phyloP scores from a whole-genome alignment of 2,113 vertebrate genomes.

The Carassius carassius region DNA sequence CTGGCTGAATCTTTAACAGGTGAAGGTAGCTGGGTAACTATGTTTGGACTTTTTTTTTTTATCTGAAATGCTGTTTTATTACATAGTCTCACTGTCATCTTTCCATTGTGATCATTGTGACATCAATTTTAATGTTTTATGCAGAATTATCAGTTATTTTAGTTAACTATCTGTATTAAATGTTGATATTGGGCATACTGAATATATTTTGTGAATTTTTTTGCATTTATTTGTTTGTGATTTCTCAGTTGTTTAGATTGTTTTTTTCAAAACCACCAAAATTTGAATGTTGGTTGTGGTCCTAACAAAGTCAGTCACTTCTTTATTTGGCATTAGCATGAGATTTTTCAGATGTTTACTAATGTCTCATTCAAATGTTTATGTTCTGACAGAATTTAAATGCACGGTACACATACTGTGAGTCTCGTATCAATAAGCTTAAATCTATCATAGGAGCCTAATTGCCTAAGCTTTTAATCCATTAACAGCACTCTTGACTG shows the following conservation, averaged over 20 bases:
- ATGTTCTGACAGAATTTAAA: slow-evolving; percentile 19
- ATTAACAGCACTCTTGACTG: slow-evolving; percentile 63
- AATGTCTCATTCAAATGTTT: neutral
- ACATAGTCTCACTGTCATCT: neutral
- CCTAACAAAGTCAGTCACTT: neutral
- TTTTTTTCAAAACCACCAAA: neutral
- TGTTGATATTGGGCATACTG: neutral
- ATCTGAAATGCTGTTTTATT: neutral
- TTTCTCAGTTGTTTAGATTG: neutral
- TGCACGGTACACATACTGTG: slow-evolving; percentile 59
- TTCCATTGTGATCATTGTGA: neutral
- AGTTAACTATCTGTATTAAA: neutral
- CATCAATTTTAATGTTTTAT: neutral
- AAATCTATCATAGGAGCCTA: slow-evolving; percentile 56
- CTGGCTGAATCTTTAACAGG: neutral
- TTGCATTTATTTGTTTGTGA: neutral
- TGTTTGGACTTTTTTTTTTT: neutral
- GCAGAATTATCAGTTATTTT: neutral
- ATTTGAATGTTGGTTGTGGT: neutral
- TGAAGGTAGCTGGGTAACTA: neutral
- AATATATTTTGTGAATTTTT: neutral
- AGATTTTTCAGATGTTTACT: neutral
- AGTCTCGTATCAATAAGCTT: slow-evolving; percentile 59
- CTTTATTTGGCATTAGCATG: no score
- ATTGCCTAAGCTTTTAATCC: slow-evolving; percentile 59